phyloP scores from a whole-genome alignment of 2,888 invertebrate genomes.

The Leptinotarsa tumamoca region DNA sequence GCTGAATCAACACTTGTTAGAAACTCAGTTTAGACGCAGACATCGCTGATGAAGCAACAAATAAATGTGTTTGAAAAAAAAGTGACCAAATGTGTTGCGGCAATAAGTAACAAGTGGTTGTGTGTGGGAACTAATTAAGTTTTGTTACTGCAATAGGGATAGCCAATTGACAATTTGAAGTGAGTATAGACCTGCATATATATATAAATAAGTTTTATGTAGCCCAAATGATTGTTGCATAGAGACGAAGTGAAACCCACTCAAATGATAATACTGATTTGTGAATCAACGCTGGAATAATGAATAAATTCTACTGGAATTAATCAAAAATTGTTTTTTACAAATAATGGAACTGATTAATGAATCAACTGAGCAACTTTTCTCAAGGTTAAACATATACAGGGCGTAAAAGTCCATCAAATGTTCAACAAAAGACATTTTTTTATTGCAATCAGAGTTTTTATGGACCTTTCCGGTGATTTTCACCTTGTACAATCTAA shows the following conservation, averaged over 20 bases:
- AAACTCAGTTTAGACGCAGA: constrained; percentile 15
- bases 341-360: too few species aligned
- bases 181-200: not conserved
- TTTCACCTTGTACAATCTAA: too few species aligned
- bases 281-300: not conserved
- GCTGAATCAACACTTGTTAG: constrained; percentile 28
- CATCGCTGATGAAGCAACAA: constrained; percentile 7
- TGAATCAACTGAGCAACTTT: too few species aligned
- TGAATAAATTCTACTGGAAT: not conserved
- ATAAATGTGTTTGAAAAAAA: constrained; percentile 11
- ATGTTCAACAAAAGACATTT: too few species aligned
- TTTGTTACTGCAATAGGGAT: constrained; percentile 7
- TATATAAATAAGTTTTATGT: not conserved
- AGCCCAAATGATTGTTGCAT: not conserved
- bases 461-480: too few species aligned
- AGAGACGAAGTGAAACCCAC: not conserved
- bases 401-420: too few species aligned
- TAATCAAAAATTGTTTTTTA: not conserved
- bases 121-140: constrained; percentile 5
- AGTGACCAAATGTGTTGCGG: constrained; percentile 17
- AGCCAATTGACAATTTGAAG: not conserved
- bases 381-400: too few species aligned
- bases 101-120: constrained; percentile 12
- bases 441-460: too few species aligned
- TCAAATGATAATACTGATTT: not conserved